A percentile compares a stretch with the other conserved stretches of the same genome.
phyloP scores from a whole-genome alignment of 2,113 vertebrate species.

The Tachysurus vachellii region DNA sequence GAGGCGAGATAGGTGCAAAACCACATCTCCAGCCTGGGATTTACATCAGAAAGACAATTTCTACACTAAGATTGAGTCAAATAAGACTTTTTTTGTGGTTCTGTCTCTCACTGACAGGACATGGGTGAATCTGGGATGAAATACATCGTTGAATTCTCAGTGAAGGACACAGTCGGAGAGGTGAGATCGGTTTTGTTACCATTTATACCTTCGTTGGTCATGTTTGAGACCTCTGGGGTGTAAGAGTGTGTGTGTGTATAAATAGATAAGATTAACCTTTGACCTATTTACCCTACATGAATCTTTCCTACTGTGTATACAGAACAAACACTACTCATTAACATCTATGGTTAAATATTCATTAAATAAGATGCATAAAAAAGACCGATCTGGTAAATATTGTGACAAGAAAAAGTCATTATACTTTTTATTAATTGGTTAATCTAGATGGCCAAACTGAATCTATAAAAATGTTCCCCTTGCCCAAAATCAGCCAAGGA shows the following conservation, averaged over 20 bases:
- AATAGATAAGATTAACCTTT: not conserved
- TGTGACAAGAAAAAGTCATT: not conserved
- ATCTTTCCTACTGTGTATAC: not conserved
- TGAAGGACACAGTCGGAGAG: constrained; percentile 75
- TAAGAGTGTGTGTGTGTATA: not conserved
- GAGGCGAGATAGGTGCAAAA: constrained; percentile 50
- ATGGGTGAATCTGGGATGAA: constrained; percentile 74
- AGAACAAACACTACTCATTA: not conserved
- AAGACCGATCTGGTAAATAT: not conserved
- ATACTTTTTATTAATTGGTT: not conserved
- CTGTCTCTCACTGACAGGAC: constrained; percentile 68
- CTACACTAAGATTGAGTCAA: not conserved
- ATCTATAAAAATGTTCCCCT: not conserved
- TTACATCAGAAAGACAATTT: not conserved
- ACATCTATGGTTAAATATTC: not conserved
- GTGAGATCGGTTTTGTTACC: constrained; percentile 69
- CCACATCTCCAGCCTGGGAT: not conserved
- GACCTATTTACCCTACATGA: not conserved
- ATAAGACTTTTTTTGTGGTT: not conserved
- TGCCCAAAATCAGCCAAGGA: not conserved
- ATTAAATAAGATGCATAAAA: not conserved
- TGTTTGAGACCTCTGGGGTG: not conserved
- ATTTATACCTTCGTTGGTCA: not conserved
- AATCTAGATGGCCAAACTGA: not conserved
- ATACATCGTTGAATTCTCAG: constrained; percentile 80